Percentiles rank a stretch among this genome's conserved stretches.
Evolutionary conservation across 1,140 invertebrate genomes (phyloP).

Genomic region (Drosophila azteca): DNA sequence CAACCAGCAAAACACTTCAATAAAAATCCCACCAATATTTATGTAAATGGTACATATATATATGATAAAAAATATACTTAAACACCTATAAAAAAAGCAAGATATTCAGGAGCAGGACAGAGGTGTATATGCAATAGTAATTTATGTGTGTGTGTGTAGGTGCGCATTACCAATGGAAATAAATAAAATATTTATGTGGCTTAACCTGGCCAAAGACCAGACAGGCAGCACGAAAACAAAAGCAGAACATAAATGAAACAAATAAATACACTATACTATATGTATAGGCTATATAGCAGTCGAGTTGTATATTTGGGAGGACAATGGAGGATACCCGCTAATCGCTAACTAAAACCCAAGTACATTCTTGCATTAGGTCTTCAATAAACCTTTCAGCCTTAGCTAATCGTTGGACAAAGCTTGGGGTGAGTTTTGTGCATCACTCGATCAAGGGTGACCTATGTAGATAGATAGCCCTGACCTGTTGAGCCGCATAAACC

Average conservation of each 20-base stretch:
- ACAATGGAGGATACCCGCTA: too few species aligned
- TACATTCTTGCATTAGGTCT: too few species aligned
- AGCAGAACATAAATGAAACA: constrained; percentile 23
- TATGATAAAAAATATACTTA: constrained; percentile 1
- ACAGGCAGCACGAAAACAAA: not conserved
- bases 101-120: constrained; percentile 10
- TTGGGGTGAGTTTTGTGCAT: too few species aligned
- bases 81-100: constrained; percentile 3
- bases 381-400: too few species aligned
- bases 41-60: constrained; percentile 5
- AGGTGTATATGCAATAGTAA: constrained; percentile 24
- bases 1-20: constrained; percentile 2
- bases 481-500: too few species aligned
- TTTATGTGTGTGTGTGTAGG: constrained; percentile 25
- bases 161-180: constrained; percentile 40
- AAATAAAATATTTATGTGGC: constrained; percentile 47
- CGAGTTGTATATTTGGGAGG: too few species aligned
- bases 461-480: too few species aligned
- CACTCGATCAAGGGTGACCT: too few species aligned
- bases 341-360: too few species aligned
- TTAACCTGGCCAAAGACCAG: constrained; percentile 24
- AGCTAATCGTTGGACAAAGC: too few species aligned
- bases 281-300: too few species aligned
- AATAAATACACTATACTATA: too few species aligned
- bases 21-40: constrained; percentile 22